phyloP scores from a whole-genome alignment of 2,797 vertebrate species.

The Neosalanx taihuensis region DNA sequence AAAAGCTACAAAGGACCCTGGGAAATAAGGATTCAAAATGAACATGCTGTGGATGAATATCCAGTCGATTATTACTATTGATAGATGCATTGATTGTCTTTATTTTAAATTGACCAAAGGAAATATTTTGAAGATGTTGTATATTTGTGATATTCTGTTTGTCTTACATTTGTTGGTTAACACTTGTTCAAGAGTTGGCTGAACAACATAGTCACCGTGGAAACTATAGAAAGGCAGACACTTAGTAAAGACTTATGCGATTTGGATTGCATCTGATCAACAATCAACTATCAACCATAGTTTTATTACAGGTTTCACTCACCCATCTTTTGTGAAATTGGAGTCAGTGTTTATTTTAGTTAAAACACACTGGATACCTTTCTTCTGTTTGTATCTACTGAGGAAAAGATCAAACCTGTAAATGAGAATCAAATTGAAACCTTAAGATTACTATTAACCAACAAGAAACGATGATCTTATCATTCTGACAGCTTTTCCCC shows the following conservation, averaged over 20 bases:
- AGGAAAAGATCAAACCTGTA: constrained; percentile 52
- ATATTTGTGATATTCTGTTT: too few relatives aligned
- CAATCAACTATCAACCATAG: neutral
- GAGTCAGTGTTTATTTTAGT: constrained; percentile 37
- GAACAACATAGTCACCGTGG: neutral
- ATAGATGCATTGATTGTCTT: too few relatives aligned
- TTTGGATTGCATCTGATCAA: neutral
- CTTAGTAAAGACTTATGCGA: neutral
- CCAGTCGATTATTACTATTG: too few relatives aligned
- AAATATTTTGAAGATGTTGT: neutral
- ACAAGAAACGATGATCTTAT: neutral
- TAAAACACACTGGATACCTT: constrained; percentile 38
- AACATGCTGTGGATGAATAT: neutral
- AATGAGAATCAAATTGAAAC: constrained; percentile 11
- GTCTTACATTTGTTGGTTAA: constrained; percentile 65
- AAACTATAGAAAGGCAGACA: constrained; percentile 3
- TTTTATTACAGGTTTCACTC: neutral
- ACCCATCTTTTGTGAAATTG: constrained; percentile 46
- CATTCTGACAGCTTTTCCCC: neutral
- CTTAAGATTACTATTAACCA: too few relatives aligned
- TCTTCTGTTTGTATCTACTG: constrained; percentile 45
- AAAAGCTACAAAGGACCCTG: constrained; percentile 82
- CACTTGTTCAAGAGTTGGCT: constrained; percentile 51
- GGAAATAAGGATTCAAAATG: neutral
- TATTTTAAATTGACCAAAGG: neutral